Evolutionary conservation across 2,113 vertebrate species (phyloP).

Genomic region (Anseranas semipalmata): DNA sequence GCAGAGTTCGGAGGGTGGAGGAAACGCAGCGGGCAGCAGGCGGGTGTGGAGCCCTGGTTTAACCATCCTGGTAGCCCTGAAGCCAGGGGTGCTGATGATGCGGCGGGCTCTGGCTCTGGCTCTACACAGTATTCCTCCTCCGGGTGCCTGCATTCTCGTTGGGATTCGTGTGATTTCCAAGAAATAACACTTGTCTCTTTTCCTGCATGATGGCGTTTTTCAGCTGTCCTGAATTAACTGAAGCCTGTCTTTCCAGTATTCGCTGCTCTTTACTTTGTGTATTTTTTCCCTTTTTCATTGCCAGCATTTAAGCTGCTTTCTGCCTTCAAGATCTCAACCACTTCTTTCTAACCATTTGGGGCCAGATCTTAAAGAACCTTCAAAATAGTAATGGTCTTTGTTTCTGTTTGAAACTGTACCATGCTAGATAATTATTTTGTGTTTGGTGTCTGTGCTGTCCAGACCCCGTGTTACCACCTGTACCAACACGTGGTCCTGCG

Average conservation of each 20-base stretch:
- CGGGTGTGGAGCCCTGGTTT: not conserved
- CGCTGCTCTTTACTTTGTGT: not conserved
- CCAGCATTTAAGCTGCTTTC: not conserved
- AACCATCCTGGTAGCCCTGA: not conserved
- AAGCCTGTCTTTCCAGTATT: not conserved
- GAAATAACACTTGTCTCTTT: not conserved
- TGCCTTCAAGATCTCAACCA: not conserved
- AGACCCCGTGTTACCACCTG: not conserved
- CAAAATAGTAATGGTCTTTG: not conserved
- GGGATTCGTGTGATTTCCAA: not conserved
- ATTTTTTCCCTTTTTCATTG: not conserved
- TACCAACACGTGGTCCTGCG: not conserved
- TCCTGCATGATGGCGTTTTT: not conserved
- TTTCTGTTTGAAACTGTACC: not conserved
- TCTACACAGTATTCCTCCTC: too few species aligned
- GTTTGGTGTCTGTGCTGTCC: not conserved
- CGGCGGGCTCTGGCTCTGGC: not conserved
- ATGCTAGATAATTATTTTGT: not conserved
- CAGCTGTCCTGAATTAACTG: not conserved
- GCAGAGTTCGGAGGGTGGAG: not conserved
- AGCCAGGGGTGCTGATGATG: not conserved
- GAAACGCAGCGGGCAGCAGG: not conserved
- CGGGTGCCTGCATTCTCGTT: not conserved
- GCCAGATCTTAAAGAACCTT: not conserved
- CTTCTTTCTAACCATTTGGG: not conserved